Base-by-base conservation (phyloP, 2,888 invertebrate genomes). In the Philaethria dido region DNA sequence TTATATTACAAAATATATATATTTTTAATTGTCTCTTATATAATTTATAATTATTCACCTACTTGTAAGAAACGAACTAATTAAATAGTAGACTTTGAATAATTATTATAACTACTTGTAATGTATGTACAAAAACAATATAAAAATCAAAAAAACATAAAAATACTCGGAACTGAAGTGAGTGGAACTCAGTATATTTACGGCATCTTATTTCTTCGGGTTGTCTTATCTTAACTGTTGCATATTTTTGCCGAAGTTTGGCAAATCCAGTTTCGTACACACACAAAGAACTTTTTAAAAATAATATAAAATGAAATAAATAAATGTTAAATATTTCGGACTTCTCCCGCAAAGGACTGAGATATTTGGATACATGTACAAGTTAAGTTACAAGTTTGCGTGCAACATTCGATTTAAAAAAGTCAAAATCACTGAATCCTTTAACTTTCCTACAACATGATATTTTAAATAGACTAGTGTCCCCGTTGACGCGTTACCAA, bases 381-480 rank as follows among this genome's bases (percentile, higher is more conserved):
- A 42, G 18, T 60, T 44, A 50, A 16, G 3, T 18, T 50, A 2
- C 45, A n/a, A n/a, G n/a, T 20, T 61, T 25, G 42, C 18, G 9
- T 25, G 20, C 44, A 14, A 50, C 52, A 61, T 18, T 60, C 25
- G 14, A 63, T 50, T 62, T 13, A 52, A 57, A 13, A 36, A 55
- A 14, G 25, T 61, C 73, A 77, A 73, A 75, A 77, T 78, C 72
- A 67, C 64, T 64, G 48, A 68, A 81, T 76, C 81, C 77, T 74
- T 68, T 70, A 64, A 64, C 18, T 54, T 66, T 71, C 74, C 74
- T 72, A 67, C 42, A 42, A 36, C 61, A 64, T 47, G 33, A 20
- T 47, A 33, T 44, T 33, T 59, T 42, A 48, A 47, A n/a, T n/a
- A n/a, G n/a, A n/a, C n/a, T n/a, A n/a, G n/a, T n/a, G n/a, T n/a